These are phyloP conservation scores for Strix occidentalis DNA, from an alignment of 2,797 vertebrate species.

Conservation along the genomic window DNA sequence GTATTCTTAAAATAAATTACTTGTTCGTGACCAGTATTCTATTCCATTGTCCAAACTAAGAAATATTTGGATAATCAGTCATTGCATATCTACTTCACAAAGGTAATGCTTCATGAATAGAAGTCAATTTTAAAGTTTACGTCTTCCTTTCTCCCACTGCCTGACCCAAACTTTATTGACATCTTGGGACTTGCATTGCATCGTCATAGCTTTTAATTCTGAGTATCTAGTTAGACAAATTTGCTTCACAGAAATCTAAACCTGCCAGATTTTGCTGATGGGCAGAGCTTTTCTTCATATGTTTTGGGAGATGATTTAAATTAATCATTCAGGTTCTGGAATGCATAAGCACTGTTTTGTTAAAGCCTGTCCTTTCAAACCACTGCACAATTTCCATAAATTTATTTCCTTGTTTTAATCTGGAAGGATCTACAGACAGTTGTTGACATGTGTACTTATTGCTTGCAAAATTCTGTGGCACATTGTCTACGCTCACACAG, in stretches of 20 bases:
- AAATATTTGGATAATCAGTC: not conserved
- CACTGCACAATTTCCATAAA: not conserved
- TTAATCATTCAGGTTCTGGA: not conserved
- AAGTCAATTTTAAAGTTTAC: not conserved
- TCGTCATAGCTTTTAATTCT: not conserved
- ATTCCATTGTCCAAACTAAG: not conserved
- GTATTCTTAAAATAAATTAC: not conserved
- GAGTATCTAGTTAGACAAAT: not conserved
- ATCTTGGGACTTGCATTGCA: not conserved
- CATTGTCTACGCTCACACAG: fast-evolving
- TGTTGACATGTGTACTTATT: not conserved
- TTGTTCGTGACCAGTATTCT: not conserved
- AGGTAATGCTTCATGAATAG: not conserved
- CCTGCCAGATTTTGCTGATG: not conserved
- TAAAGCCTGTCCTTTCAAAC: not conserved
- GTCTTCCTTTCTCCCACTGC: not conserved
- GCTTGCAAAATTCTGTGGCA: not conserved
- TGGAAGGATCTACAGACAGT: not conserved
- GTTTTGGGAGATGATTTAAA: not conserved
- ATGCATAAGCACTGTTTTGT: not conserved
- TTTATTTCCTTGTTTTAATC: not conserved
- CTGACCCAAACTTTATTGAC: not conserved
- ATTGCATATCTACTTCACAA: not conserved
- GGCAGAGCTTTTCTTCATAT: not conserved
- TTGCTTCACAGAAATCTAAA: not conserved